These are phyloP conservation scores for Aleiodes testaceus DNA, from an alignment of 2,888 invertebrate species.

Conservation along the genomic window DNA sequence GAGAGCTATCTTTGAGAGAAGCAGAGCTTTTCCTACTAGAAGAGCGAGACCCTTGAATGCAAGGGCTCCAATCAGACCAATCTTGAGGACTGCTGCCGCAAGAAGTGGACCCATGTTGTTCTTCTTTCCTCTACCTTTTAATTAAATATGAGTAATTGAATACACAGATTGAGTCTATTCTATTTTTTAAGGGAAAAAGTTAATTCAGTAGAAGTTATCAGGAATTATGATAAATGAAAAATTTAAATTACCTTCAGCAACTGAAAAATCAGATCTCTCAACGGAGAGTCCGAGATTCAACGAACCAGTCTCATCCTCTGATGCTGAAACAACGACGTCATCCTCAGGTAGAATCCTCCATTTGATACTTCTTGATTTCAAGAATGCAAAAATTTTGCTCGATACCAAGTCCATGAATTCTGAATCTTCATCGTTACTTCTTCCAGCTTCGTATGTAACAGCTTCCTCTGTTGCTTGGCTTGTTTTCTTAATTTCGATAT, in stretches of 20 bases:
- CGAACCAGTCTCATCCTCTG: conserved; percentile 80
- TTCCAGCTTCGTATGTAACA: conserved; percentile 78
- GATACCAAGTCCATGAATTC: conserved; percentile 79
- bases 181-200: too few relatives aligned
- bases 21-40: conserved; percentile 88
- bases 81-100: conserved; percentile 85
- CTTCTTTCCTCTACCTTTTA: conserved; percentile 80
- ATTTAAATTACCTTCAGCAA: conserved; percentile 65
- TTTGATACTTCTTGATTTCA: conserved; percentile 84
- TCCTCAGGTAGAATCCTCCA: conserved; percentile 86
- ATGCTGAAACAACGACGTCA: conserved; percentile 84
- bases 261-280: conserved; percentile 77
- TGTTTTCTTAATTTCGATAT: conserved; percentile 82
- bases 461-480: conserved; percentile 76
- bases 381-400: conserved; percentile 84
- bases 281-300: conserved; percentile 83
- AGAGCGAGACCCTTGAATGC: conserved; percentile 87
- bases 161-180: not conserved
- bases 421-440: conserved; percentile 75
- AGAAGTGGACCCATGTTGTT: conserved; percentile 83
- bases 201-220: not conserved
- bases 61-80: conserved; percentile 85
- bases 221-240: not conserved
- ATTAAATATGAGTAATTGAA: not conserved
- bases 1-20: conserved; percentile 89